Evolutionary conservation across 2,797 vertebrate genomes (phyloP).

Genomic region (Gymnothorax javanicus): DNA sequence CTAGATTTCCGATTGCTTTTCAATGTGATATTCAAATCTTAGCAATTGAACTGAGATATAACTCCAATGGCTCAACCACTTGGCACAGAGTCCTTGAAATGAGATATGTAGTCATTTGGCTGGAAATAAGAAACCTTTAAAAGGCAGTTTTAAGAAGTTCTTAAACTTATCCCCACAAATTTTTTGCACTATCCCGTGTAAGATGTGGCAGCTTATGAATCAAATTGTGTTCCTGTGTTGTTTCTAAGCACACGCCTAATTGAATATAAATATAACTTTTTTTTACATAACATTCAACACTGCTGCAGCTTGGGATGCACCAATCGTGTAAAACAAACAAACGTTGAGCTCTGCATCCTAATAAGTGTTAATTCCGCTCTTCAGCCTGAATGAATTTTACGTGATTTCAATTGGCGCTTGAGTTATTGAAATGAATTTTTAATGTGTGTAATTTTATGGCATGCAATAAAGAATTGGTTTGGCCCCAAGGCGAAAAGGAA

Average conservation of each 20-base stretch:
- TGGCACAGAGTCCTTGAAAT: no score
- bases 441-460: not conserved
- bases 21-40: not conserved
- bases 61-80: not conserved
- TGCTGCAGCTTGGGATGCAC: not conserved
- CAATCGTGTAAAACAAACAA: not conserved
- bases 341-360: not conserved
- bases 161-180: not conserved
- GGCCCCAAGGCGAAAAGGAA: not conserved
- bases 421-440: constrained; percentile 8
- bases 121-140: no score
- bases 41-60: not conserved
- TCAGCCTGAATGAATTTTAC: not conserved
- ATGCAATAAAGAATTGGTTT: not conserved
- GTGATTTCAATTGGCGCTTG: not conserved
- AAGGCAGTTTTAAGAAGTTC: not conserved
- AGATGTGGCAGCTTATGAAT: not conserved
- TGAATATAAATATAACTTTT: constrained; percentile 24
- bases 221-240: not conserved
- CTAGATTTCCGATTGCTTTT: no score
- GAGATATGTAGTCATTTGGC: no score
- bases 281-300: constrained; percentile 22
- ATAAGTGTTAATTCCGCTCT: not conserved
- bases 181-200: not conserved
- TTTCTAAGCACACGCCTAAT: not conserved